phyloP scores from a whole-genome alignment of 2,113 vertebrate genomes.

The Otis tarda region DNA sequence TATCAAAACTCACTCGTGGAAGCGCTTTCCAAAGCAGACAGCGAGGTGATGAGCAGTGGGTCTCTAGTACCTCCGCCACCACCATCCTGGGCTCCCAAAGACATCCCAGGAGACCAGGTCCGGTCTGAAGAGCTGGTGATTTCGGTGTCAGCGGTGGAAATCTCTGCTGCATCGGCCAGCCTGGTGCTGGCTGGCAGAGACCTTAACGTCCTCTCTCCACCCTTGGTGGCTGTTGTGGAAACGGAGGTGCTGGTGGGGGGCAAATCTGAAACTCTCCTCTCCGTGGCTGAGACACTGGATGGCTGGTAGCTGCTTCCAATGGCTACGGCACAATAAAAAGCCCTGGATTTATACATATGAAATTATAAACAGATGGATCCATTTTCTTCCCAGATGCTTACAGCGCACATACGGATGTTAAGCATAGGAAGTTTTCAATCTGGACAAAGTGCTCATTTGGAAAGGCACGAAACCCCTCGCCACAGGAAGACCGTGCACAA shows the following conservation, averaged over 20 bases:
- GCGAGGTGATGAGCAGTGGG: neutral
- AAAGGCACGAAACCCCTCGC: neutral
- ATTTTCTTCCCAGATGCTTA: constrained; percentile 52
- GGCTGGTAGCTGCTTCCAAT: constrained; percentile 40
- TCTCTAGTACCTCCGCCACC: neutral
- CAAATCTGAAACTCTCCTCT: constrained; percentile 45
- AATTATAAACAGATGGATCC: constrained; percentile 58
- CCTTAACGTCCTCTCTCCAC: constrained; percentile 78
- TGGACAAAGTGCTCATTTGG: constrained; percentile 26
- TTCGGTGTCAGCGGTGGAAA: neutral
- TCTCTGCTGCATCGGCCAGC: neutral
- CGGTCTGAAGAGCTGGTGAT: neutral
- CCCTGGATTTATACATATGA: neutral
- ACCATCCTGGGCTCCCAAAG: neutral
- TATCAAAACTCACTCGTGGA: constrained; percentile 45
- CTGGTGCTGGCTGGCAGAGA: constrained; percentile 73
- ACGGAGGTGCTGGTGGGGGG: constrained; percentile 66
- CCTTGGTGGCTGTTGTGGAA: constrained; percentile 77
- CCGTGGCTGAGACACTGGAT: neutral
- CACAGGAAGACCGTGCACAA: neutral
- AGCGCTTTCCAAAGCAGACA: neutral
- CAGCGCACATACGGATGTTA: neutral
- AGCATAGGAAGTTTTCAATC: constrained; percentile 61
- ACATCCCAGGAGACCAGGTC: neutral
- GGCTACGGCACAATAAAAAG: constrained; percentile 30